phyloP scores from a whole-genome alignment of 1,140 invertebrate species.

The Pseudomyrmex sp. region DNA sequence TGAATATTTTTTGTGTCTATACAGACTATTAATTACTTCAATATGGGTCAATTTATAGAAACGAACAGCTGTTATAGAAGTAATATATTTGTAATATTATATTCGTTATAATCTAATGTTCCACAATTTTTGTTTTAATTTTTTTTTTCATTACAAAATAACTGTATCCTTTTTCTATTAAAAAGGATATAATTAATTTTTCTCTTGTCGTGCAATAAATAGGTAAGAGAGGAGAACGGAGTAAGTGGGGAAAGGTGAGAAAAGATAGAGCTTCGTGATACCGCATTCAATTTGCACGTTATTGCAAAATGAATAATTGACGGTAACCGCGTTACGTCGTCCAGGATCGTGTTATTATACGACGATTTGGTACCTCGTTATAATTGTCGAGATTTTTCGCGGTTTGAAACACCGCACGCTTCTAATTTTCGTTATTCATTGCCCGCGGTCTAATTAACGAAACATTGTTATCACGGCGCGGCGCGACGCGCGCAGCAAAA shows the following conservation, averaged over 20 bases:
- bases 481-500: background rate
- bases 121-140: too few relatives aligned
- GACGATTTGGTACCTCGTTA: constrained; percentile 7
- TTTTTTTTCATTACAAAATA: too few relatives aligned
- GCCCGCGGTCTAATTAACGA: too few relatives aligned
- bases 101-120: background rate
- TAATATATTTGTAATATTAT: background rate
- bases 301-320: constrained; percentile 45
- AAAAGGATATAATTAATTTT: background rate
- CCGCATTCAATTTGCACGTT: background rate
- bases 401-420: background rate
- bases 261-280: too few relatives aligned
- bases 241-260: background rate
- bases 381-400: background rate
- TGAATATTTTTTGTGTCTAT: too few relatives aligned
- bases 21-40: too few relatives aligned
- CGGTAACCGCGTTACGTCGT: constrained; percentile 37
- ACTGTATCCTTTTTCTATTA: background rate
- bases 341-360: constrained; percentile 11
- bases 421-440: background rate
- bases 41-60: too few relatives aligned
- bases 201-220: constrained; percentile 24
- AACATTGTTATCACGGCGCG: constrained; percentile 8
- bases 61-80: background rate
- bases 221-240: background rate